These are phyloP conservation scores for Scleropages formosus DNA, from an alignment of 2,797 vertebrate species.

Conservation along the genomic window DNA sequence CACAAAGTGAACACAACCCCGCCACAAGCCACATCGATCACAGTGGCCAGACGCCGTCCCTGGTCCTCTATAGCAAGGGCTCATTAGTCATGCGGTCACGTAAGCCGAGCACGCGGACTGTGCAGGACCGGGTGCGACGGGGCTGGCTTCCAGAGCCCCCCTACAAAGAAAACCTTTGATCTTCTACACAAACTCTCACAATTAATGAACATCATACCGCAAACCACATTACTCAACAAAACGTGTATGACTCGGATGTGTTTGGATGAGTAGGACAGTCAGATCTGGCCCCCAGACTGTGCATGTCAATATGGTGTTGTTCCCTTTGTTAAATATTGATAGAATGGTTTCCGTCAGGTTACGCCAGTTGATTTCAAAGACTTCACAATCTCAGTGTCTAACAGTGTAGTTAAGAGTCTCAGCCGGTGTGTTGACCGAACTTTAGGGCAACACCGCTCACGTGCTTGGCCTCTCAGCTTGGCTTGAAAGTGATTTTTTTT, in stretches of 20 bases:
- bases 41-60: not conserved
- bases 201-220: conserved; percentile 6
- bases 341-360: not conserved
- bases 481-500: not conserved
- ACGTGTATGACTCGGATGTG: not conserved
- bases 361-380: not conserved
- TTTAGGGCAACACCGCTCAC: not conserved
- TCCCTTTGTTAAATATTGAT: not conserved
- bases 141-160: not conserved
- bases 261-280: not conserved
- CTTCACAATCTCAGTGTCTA: too few relatives aligned
- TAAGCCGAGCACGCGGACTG: not conserved
- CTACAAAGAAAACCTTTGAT: not conserved
- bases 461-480: not conserved
- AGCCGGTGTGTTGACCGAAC: not conserved
- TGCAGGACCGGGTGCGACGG: conserved; percentile 1
- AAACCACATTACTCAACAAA: not conserved
- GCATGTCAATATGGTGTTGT: not conserved
- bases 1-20: not conserved
- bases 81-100: conserved; percentile 14
- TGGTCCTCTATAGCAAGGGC: not conserved
- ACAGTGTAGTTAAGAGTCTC: not conserved
- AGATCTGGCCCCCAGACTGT: not conserved
- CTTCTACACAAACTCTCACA: not conserved
- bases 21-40: not conserved